A percentile compares a stretch with the other conserved stretches of the same genome.
These are phyloP conservation scores for Glyptemys insculpta DNA, from an alignment of 2,797 vertebrate genomes.

Conservation along the genomic window DNA sequence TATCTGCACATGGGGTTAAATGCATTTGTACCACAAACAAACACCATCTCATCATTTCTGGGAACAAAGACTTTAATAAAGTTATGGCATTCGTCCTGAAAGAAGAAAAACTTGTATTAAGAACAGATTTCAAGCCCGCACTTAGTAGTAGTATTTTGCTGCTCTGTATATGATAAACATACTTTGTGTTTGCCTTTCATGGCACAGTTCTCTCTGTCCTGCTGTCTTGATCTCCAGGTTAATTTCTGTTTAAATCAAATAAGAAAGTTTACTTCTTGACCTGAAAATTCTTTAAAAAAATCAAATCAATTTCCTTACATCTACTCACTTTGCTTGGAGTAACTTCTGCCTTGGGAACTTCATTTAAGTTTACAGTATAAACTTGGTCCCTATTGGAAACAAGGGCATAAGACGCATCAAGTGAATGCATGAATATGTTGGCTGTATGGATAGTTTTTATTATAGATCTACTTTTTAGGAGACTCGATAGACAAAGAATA, in stretches of 20 bases:
- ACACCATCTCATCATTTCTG: conserved; percentile 96
- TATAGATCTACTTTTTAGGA: conserved; percentile 50
- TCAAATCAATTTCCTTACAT: neutral
- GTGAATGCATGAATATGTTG: conserved; percentile 31
- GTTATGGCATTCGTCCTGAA: conserved; percentile 99
- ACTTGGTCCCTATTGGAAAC: conserved; percentile 93
- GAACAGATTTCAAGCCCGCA: neutral
- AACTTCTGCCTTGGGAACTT: conserved; percentile 96
- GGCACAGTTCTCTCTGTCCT: conserved; percentile 95
- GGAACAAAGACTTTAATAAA: conserved; percentile 99
- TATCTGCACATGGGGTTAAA: conserved; percentile 99
- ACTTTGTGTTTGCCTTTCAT: conserved; percentile 99
- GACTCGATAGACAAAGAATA: conserved; percentile 1
- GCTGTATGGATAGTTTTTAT: conserved; percentile 52
- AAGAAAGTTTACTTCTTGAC: conserved; percentile 43
- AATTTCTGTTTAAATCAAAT: conserved; percentile 88
- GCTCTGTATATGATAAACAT: conserved; percentile 59
- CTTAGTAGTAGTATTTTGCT: neutral
- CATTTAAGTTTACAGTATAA: conserved; percentile 97
- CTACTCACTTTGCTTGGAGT: conserved; percentile 94
- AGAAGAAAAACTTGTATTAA: conserved; percentile 48
- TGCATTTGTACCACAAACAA: conserved; percentile 98
- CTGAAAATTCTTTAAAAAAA: neutral
- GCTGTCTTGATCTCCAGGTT: conserved; percentile 96
- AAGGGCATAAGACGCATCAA: conserved; percentile 50